Base-by-base conservation (phyloP, 1,140 invertebrate species). In the Armadillidium nasatum region DNA sequence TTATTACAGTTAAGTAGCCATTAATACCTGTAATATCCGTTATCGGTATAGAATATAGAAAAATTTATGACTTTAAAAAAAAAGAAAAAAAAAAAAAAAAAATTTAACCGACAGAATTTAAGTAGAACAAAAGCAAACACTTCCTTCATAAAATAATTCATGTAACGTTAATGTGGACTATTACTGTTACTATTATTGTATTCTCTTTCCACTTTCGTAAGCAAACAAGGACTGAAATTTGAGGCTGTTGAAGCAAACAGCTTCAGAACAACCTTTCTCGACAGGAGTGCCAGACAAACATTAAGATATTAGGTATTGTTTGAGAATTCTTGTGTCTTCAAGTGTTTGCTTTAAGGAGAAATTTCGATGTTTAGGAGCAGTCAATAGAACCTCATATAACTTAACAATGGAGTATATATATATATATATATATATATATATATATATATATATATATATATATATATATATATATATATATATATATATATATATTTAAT, bases 251-350 rank as follows among this genome's bases (percentile, higher is more conserved):
- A 60, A 7, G 50, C 50, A 60, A 60, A 60, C 50, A 60, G 50
- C 50, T 60, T 60, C 50, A 60, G 50, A 60, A 13, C 50, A 13
- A 19, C 50, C 50, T 60, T 60, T 60, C 50, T 60, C 50, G 50
- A 60, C 11, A 19, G 19, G 50, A 60, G 50, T 60, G 50, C 50
- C 50, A 60, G 19, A 19, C 50, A 60, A 60, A 60, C 50, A 60
- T 15, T 60, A 19, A 60, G 50, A 60, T 60, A 60, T 60, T 60
- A 60, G 50, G 50, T 19, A 60, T 60, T 60, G 50, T 60, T 60
- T 60, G 50, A 60, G 19, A 60, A 60, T 60, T 60, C 50, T 60
- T 60, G 50, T 60, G 11, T 7, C 7, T 15, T 15, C 19, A 19
- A 60, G 50, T 60, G 50, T 60, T 60, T 60, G 19, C 2, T 15